phyloP scores from a whole-genome alignment of 53 echinoderm and acorn worm species.

The Arbacia lixula region DNA sequence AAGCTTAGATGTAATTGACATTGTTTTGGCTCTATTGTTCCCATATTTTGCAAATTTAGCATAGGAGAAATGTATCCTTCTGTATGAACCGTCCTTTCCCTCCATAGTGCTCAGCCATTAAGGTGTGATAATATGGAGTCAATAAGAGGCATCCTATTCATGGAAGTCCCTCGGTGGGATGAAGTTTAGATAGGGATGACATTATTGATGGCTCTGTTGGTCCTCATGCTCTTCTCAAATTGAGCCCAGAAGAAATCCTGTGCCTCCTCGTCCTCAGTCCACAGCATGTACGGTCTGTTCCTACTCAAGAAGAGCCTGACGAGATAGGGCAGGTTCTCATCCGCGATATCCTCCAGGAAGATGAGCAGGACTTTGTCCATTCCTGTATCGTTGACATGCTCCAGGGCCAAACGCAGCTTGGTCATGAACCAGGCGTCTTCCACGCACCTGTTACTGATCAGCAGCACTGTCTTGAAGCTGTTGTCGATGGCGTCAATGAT shows the following conservation, averaged over 20 bases:
- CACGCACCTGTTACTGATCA: conserved; percentile 24
- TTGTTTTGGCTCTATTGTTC: no score
- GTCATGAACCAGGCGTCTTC: conserved; percentile 31
- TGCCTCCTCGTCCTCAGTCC: conserved; percentile 26
- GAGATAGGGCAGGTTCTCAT: conserved; percentile 31
- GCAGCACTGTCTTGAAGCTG: conserved; percentile 35
- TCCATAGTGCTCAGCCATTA: no score
- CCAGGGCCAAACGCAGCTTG: conserved; percentile 25
- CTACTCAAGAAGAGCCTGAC: conserved; percentile 39
- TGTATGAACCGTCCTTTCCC: no score
- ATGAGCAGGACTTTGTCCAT: conserved; percentile 16
- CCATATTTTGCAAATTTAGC: no score
- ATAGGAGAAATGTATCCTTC: no score
- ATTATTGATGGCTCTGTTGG: conserved; percentile 29
- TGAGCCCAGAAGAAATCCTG: conserved; percentile 38
- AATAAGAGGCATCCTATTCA: no score
- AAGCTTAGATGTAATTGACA: no score
- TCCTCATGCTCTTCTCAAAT: conserved; percentile 33
- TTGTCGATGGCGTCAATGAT: conserved; percentile 11
- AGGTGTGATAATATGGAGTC: no score
- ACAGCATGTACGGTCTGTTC: conserved; percentile 36
- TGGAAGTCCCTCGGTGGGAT: no score
- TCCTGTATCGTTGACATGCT: conserved; percentile 18
- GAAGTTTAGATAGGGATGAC: conserved; percentile 36
- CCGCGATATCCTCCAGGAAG: conserved; percentile 19